phyloP scores from a whole-genome alignment of 1,140 invertebrate genomes.

The Dryas iulia region DNA sequence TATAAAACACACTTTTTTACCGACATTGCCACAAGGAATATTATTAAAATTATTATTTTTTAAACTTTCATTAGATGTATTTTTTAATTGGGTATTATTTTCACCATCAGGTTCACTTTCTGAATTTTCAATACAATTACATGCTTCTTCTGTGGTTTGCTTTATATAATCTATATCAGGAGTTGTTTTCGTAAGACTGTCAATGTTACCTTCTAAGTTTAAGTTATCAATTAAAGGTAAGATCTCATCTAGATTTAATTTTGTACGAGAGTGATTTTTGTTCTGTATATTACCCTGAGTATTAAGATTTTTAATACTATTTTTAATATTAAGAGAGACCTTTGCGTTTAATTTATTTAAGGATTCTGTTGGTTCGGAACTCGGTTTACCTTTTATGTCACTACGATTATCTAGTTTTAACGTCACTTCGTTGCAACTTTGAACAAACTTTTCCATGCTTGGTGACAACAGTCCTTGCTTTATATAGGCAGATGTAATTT shows the following conservation, averaged over 20 bases:
- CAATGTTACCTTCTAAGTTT: background rate
- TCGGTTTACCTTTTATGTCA: background rate
- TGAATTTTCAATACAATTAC: background rate
- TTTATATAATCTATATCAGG: background rate
- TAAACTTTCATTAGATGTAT: background rate
- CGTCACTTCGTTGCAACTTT: conserved; percentile 35
- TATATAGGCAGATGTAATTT: conserved; percentile 38
- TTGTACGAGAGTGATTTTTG: background rate
- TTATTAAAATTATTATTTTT: background rate
- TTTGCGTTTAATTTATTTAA: background rate
- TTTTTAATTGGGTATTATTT: background rate
- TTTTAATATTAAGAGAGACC: background rate
- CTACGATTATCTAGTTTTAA: conserved; percentile 35
- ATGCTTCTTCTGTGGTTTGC: background rate
- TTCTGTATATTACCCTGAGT: background rate
- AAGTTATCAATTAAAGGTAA: conserved; percentile 28
- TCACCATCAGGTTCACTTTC: background rate
- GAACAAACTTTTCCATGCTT: conserved; percentile 42
- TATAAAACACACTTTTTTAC: conserved; percentile 1
- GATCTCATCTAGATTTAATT: conserved; percentile 23
- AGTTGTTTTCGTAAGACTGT: background rate
- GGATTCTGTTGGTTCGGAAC: background rate
- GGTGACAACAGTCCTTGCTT: conserved; percentile 35
- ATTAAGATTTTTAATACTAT: background rate
- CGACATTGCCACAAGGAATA: background rate